Percentiles rank a stretch among this genome's conserved stretches.
Conservation (phyloP, 2,113 vertebrate genomes). For the Pelvicachromis taeniatus region DNA sequence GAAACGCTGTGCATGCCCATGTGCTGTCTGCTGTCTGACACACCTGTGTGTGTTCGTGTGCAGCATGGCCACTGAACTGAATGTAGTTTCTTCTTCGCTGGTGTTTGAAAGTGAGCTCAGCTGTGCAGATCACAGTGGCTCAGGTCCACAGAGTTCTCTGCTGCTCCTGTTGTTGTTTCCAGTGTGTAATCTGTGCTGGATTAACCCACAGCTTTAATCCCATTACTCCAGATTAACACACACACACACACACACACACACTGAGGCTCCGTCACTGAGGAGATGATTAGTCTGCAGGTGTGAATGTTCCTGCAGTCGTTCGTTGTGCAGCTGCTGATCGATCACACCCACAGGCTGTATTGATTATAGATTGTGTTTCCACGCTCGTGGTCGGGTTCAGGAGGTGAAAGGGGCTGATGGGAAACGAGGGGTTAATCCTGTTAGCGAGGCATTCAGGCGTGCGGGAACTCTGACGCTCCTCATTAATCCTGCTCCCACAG, state of each 20-base stretch:
- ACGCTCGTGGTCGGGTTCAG: background rate
- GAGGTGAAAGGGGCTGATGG: background rate
- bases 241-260: background rate
- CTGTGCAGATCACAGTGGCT: background rate
- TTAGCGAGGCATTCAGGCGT: background rate
- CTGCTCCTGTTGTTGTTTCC: background rate
- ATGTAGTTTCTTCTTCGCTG: background rate
- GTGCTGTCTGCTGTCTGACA: background rate
- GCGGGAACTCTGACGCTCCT: background rate
- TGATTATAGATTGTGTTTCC: background rate
- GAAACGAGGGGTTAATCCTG: background rate
- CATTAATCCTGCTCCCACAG: background rate
- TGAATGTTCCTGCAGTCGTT: background rate
- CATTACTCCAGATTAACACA: conserved; percentile 16
- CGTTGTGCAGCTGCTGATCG: background rate
- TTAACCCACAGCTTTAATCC: conserved; percentile 4
- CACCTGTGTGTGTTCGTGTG: background rate
- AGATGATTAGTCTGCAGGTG: background rate
- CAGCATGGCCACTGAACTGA: background rate
- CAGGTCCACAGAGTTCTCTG: background rate
- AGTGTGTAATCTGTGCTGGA: conserved; percentile 3
- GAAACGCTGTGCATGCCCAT: background rate
- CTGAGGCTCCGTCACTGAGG: background rate
- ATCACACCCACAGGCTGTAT: background rate
- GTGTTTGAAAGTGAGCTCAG: background rate